These are phyloP conservation scores for Tipula confusa DNA, from an alignment of 2,888 invertebrate species.

Conservation along the genomic window DNA sequence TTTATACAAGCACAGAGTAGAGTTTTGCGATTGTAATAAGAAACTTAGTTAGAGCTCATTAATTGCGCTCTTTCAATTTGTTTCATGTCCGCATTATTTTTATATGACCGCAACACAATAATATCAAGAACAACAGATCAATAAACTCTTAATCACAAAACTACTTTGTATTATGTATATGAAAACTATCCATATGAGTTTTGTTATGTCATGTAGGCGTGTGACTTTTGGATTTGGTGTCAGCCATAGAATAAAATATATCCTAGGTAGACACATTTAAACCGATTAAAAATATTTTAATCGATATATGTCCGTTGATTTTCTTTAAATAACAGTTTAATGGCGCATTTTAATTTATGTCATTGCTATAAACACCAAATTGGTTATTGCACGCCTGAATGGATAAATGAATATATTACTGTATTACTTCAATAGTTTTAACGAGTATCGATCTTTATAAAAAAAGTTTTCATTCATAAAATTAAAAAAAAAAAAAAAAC, in stretches of 20 bases:
- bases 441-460: neutral
- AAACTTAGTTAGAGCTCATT: neutral
- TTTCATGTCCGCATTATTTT: too few species aligned
- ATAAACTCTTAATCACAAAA: neutral
- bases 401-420: neutral
- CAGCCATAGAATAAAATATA: neutral
- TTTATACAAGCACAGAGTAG: neutral
- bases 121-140: neutral
- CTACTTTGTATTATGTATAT: neutral
- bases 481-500: neutral
- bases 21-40: too few species aligned
- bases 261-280: neutral
- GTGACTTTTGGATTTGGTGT: neutral
- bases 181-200: too few species aligned
- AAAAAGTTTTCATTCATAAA: neutral
- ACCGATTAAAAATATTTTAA: neutral
- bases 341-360: neutral
- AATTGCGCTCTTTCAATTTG: neutral
- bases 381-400: neutral
- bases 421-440: neutral
- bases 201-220: conserved; percentile 1
- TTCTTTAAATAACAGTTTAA: too few species aligned
- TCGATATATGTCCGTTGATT: neutral
- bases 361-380: neutral
- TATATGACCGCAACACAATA: neutral